Base-by-base conservation (phyloP, 2,797 vertebrate species). In the Cuculus canorus region DNA sequence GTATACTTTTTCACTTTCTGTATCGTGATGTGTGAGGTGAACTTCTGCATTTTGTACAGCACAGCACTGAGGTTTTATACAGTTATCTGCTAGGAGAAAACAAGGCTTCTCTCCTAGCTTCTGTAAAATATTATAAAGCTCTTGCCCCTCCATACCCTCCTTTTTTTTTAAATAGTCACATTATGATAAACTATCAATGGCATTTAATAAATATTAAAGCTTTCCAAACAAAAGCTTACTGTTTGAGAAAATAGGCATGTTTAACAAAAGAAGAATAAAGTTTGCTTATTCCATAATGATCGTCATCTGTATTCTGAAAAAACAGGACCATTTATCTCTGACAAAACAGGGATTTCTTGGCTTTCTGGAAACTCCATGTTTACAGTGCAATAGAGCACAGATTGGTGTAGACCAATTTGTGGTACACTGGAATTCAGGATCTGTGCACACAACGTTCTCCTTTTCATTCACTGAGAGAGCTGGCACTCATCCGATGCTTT, bases 111-210 rank as follows among this genome's bases (percentile, higher is more conserved):
- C 27, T 91, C 25, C 16, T 25, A 78, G 0, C 7, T 65, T 70
- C 16, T 35, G 27, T 22, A 64, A 84, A 81, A 68, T 39, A 28
- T 21, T 25, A 43, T 4, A 48, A 84, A 92, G 76, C 16, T 45
- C 10, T 28, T 6, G 43, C 2, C 28, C 3, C 13, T 5, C 2
- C 1, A 3, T 5, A 6, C 2, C 2, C 8, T 3, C 3, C 1
- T 3, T 3, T 30, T 32, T 19, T 13, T 35, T 8, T 24, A 25
- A 25, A 35, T 16, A 35, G 9, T 25, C n/a, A 70, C n/a, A 47
- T 33, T 81, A 56, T 33, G 5, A 88, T 33, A 93, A 75, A 75
- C 3, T 43, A 64, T 39, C 35, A 71, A 33, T 39, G 13, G 6
- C 27, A 50, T 54, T 66, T 63, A 54, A 72, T 14, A 80, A 88